phyloP scores from a whole-genome alignment of 2,797 vertebrate genomes.

The Jordanella pulchra region DNA sequence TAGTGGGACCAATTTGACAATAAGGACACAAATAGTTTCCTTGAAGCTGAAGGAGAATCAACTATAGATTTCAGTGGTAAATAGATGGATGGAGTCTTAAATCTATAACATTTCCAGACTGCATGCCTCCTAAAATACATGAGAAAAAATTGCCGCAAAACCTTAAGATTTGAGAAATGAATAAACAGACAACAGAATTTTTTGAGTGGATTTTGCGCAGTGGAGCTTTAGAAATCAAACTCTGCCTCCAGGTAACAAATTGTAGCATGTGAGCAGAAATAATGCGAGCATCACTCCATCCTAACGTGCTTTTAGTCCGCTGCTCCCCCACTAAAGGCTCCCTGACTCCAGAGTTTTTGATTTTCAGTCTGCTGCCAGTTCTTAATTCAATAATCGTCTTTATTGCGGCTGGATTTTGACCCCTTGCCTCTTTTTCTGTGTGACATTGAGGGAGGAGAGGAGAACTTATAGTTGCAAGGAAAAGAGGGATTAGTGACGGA shows the following conservation, averaged over 20 bases:
- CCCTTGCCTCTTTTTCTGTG: background rate
- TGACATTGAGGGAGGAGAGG: constrained; percentile 9
- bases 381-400: background rate
- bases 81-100: background rate
- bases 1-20: background rate
- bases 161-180: background rate
- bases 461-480: constrained; percentile 4
- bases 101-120: background rate
- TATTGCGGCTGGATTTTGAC: constrained; percentile 12
- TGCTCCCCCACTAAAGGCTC: background rate
- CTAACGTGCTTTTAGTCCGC: background rate
- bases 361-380: background rate
- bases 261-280: background rate
- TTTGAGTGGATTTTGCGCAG: background rate
- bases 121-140: no score
- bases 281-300: background rate
- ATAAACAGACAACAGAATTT: background rate
- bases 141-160: background rate
- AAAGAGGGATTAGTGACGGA: constrained; percentile 31
- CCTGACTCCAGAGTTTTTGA: constrained; percentile 2
- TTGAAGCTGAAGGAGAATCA: background rate
- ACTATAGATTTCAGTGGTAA: background rate
- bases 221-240: background rate
- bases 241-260: background rate
- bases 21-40: background rate